Conservation (phyloP, 2,888 invertebrate species). For the Drosophila birchii region DNA sequence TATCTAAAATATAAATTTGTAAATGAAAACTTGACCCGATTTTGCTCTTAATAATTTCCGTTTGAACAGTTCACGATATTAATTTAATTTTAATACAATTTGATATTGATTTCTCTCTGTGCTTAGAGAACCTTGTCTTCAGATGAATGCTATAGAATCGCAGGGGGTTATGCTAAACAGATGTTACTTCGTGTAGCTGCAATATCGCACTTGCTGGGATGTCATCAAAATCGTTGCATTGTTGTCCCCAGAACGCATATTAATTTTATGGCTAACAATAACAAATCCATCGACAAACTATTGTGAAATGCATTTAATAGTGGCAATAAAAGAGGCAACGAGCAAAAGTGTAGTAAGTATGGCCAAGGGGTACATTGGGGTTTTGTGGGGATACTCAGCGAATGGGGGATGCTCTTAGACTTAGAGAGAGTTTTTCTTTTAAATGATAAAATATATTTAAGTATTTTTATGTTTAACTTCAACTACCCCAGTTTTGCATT, state of each 20-base stretch:
- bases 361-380: conserved; percentile 1
- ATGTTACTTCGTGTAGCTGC: conserved; percentile 52
- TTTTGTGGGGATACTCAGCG: background rate
- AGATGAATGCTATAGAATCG: conserved; percentile 49
- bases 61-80: accelerated
- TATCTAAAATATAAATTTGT: too few relatives aligned
- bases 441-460: background rate
- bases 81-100: accelerated
- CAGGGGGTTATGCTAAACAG: conserved; percentile 67
- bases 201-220: conserved; percentile 43
- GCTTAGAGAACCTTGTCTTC: conserved; percentile 44
- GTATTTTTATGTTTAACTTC: background rate
- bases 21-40: too few relatives aligned
- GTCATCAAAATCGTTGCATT: conserved; percentile 65
- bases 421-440: too few relatives aligned
- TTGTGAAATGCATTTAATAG: conserved; percentile 73
- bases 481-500: background rate
- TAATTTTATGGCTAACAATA: conserved; percentile 79
- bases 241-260: conserved; percentile 69
- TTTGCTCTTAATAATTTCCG: background rate
- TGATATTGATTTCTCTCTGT: background rate
- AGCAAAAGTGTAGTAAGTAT: conserved; percentile 30
- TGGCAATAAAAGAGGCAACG: conserved; percentile 56
- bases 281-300: conserved; percentile 75
- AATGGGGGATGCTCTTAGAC: conserved; percentile 12